Base-by-base conservation (phyloP, 2,113 vertebrate genomes). In the Colinus virginianus region DNA sequence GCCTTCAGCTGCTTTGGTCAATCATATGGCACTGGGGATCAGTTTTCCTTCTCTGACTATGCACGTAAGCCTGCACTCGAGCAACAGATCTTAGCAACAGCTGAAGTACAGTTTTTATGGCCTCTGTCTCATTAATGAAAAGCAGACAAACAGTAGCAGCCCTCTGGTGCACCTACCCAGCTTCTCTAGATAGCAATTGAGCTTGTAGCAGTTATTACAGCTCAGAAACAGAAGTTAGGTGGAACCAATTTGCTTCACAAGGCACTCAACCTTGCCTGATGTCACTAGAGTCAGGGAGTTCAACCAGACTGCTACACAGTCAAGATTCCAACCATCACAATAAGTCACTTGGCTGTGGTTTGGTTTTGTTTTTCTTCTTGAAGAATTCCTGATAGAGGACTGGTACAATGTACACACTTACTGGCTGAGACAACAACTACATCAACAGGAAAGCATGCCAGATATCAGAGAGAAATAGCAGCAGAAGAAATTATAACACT, bases 341-440 rank as follows among this genome's bases (percentile, higher is more conserved):
- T 53, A 53, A 28, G 51, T 17, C 51, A 53, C 51, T 30, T 53
- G 28, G 26, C 51, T 53, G 51, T 16, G 28, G 15, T 28, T 53
- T 16, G 40, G 40, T 40, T 51, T 51, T 26, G 7, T 53, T n/a
- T 21, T 8, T 5, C 10, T 56, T 56, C 30, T 56, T 19, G 32
- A 66, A 48, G 25, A 5, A 68, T 13, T 66, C 46, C 46, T 69
- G 23, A 36, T 19, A 36, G 23, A 49, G 8, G 46, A 19, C 0
- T 8, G 53, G 38, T 7, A 32, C 0, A 2, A 36, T 1, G 0
- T 13, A 0, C 0, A 61, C 5, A 30, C 78, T 58, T 75, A 63
- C 70, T 56, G 46, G n/a, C 8, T 0, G 7, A 90, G 23, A 38
- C 25, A 67, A 62, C 14, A 67, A 63, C 1, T 48, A 38, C 48